Base-by-base conservation (phyloP, 37 sponge, comb jelly and placozoan genomes). In the Chondrosia reniformis region DNA sequence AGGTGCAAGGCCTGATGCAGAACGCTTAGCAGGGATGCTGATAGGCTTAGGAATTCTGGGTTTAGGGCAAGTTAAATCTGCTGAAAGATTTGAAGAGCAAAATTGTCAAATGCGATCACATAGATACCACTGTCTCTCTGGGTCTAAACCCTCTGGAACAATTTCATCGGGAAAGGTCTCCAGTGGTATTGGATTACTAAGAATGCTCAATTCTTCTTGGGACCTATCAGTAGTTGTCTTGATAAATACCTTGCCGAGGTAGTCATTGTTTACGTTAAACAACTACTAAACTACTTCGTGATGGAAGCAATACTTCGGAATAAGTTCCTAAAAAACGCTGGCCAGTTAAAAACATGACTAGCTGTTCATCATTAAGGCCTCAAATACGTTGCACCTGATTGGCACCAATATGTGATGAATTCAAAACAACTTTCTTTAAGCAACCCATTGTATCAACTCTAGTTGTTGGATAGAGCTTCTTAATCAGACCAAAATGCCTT, bases 401-500 rank as follows among this genome's bases (percentile, higher is more conserved):
- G 25, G 25, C 63, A 25, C 27, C 63, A 12, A 61, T 28, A 12
- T 61, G 63, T 8, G 63, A 61, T 22, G 63, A 61, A 8, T 12
- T 61, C 17, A 9, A 25, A 24, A 61, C 63, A 61, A 61, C 27
- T 12, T 8, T 9, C 27, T 12, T 28, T 61, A 61, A 24, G 27
- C 63, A 61, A 22, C 27, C 27, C 7, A 61, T 61, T 22, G 74
- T 57, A 57, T 10, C 59, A 6, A 81, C 81, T 63, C 55, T 61
- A 12, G 80, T 67, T 25, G 56, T 31, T 25, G 71, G 22, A 33
- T 67, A 80, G 21, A 4, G 38, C 43, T 32, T 46, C 34, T 84
- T 84, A 1, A 84, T 49, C 46, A 84, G 32, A 28, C 79, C 84
- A 71, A 84, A 84, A 49, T 57, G 77, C 27, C 81, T 10, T 33